These are phyloP conservation scores for Ennomos erosarius DNA, from an alignment of 2,888 invertebrate species.

Conservation along the genomic window DNA sequence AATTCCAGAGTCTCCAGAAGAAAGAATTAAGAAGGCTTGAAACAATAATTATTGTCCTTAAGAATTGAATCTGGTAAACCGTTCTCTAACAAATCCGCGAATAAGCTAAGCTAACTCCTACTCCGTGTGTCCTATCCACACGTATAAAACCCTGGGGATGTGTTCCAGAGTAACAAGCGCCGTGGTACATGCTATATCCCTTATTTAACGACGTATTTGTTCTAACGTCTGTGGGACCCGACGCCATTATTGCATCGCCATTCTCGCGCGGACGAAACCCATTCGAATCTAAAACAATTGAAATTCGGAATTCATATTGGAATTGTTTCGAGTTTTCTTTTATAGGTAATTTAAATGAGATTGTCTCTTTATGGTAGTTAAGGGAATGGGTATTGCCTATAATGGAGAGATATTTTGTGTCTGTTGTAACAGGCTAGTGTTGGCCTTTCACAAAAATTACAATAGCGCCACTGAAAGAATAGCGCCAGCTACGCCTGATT, in stretches of 20 bases:
- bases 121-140: slow-evolving; percentile 43
- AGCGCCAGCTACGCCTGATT: too few species aligned
- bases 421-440: too few species aligned
- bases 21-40: too few species aligned
- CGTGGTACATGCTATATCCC: slow-evolving; percentile 51
- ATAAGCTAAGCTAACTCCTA: slow-evolving; percentile 14
- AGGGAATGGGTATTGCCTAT: too few species aligned
- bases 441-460: too few species aligned
- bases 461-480: too few species aligned
- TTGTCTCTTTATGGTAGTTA: not conserved
- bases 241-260: slow-evolving; percentile 32
- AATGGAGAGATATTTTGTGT: too few species aligned
- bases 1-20: too few species aligned
- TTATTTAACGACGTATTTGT: slow-evolving; percentile 65
- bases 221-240: slow-evolving; percentile 48
- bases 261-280: slow-evolving; percentile 12
- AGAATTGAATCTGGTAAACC: too few species aligned
- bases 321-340: slow-evolving; percentile 11
- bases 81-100: slow-evolving; percentile 6
- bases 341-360: slow-evolving; percentile 11
- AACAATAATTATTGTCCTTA: too few species aligned
- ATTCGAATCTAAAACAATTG: slow-evolving; percentile 30
- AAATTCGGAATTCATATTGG: slow-evolving; percentile 20
- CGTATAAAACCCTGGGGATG: slow-evolving; percentile 47
- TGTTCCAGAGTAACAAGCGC: slow-evolving; percentile 53